Evolutionary conservation across 2,797 vertebrate species (phyloP).

Genomic region (Enteromius radiatus): DNA sequence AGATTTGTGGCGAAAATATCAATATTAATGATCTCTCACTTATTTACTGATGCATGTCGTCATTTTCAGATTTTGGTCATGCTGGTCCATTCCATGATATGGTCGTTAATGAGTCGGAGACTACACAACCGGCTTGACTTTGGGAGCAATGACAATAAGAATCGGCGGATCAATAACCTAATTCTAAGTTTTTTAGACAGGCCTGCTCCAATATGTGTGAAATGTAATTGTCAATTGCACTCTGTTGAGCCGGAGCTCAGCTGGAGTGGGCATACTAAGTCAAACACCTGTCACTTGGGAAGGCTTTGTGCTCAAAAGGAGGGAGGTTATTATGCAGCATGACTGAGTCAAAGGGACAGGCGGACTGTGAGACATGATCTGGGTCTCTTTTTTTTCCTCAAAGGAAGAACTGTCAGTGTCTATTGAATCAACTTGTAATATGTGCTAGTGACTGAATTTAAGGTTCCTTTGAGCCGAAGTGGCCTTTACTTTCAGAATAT

Average conservation of each 20-base stretch:
- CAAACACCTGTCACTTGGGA: slow-evolving; percentile 37
- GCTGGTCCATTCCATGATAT: slow-evolving; percentile 17
- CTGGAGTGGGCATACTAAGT: slow-evolving; percentile 45
- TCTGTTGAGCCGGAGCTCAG: slow-evolving; percentile 45
- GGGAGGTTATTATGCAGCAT: slow-evolving; percentile 31
- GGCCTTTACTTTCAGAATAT: slow-evolving; percentile 21
- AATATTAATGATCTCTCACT: slow-evolving; percentile 20
- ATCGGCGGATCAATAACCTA: slow-evolving; percentile 61
- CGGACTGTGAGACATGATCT: slow-evolving; percentile 18
- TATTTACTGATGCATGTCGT: neutral
- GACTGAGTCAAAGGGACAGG: slow-evolving; percentile 38
- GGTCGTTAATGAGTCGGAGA: slow-evolving; percentile 45
- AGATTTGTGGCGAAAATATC: neutral
- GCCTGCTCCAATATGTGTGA: slow-evolving; percentile 53
- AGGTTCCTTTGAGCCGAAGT: neutral
- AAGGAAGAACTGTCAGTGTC: slow-evolving; percentile 41
- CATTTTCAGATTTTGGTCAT: neutral
- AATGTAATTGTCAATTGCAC: slow-evolving; percentile 59
- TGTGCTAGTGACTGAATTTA: slow-evolving; percentile 20
- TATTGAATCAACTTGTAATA: slow-evolving; percentile 46
- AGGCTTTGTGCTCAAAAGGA: slow-evolving; percentile 23
- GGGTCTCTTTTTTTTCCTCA: slow-evolving; percentile 29
- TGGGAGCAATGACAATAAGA: slow-evolving; percentile 50
- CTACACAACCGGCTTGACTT: slow-evolving; percentile 50
- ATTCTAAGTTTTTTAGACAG: slow-evolving; percentile 59